Evolutionary conservation across 2,113 vertebrate genomes (phyloP).

Genomic region (Crotalus horridus): DNA sequence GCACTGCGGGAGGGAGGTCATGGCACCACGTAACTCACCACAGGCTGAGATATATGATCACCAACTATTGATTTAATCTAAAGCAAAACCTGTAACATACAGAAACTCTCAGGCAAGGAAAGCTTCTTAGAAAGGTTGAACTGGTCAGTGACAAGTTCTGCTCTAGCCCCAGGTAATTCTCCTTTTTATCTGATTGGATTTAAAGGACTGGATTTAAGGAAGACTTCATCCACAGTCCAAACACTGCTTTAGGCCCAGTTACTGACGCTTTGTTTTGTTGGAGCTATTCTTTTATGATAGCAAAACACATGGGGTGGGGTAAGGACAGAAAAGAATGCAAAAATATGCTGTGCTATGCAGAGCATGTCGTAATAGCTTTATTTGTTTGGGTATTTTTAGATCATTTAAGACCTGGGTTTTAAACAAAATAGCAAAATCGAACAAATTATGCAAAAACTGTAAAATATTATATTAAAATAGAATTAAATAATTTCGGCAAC

Average conservation of each 20-base stretch:
- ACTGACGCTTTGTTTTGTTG: background rate
- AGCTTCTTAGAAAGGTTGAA: background rate
- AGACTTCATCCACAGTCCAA: background rate
- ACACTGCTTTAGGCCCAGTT: background rate
- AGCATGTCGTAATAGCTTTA: background rate
- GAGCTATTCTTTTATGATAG: background rate
- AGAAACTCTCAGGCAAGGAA: background rate
- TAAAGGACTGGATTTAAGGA: background rate
- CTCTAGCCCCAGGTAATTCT: background rate
- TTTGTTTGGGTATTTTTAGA: background rate
- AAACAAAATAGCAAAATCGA: background rate
- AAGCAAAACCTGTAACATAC: background rate
- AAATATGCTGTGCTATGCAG: background rate
- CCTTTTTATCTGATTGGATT: background rate
- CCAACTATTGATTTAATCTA: background rate
- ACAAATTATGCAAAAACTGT: background rate
- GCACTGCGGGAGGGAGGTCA: no score
- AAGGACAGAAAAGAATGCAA: background rate
- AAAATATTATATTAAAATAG: background rate
- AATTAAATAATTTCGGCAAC: background rate
- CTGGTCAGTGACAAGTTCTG: background rate
- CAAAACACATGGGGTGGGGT: background rate
- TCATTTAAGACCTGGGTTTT: background rate
- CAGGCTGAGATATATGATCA: background rate
- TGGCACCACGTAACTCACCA: no score